phyloP scores from a whole-genome alignment of 2,888 invertebrate genomes.

The Protophormia terraenovae region DNA sequence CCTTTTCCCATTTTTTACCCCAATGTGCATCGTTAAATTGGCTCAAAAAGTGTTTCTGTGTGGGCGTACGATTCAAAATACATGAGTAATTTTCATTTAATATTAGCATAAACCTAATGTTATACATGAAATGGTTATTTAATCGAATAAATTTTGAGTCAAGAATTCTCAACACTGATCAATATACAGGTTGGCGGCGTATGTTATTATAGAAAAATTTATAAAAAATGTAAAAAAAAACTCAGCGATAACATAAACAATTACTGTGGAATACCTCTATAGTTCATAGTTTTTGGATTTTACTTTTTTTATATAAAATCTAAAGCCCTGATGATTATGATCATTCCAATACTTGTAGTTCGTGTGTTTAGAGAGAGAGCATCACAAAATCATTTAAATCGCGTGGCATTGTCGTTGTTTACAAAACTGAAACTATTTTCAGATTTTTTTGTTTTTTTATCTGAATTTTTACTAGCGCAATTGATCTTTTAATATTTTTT shows the following conservation, averaged over 20 bases:
- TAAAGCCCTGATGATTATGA: constrained; percentile 27
- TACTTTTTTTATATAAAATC: constrained; percentile 23
- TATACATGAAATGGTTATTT: too few species aligned
- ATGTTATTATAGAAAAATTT: constrained; percentile 33
- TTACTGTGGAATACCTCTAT: constrained; percentile 19
- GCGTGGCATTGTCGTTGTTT: constrained; percentile 61
- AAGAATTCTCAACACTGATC: constrained; percentile 2
- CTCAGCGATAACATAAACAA: constrained; percentile 53
- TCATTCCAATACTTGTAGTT: neutral
- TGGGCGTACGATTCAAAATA: too few species aligned
- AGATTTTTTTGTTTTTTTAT: constrained; percentile 34
- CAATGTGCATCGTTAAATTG: too few species aligned
- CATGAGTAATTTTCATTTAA: too few species aligned
- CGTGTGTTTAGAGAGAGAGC: neutral
- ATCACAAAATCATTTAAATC: constrained; percentile 28
- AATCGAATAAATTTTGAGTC: neutral
- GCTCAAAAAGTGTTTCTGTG: too few species aligned
- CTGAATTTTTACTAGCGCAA: constrained; percentile 59
- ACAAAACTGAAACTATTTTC: constrained; percentile 63
- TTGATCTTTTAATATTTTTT: constrained; percentile 63
- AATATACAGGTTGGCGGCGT: constrained; percentile 56
- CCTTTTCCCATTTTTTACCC: too few species aligned
- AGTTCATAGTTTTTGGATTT: neutral
- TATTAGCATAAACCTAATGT: too few species aligned
- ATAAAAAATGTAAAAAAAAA: neutral